Base-by-base conservation (phyloP, 2,797 vertebrate species). In the Manis pentadactyla region DNA sequence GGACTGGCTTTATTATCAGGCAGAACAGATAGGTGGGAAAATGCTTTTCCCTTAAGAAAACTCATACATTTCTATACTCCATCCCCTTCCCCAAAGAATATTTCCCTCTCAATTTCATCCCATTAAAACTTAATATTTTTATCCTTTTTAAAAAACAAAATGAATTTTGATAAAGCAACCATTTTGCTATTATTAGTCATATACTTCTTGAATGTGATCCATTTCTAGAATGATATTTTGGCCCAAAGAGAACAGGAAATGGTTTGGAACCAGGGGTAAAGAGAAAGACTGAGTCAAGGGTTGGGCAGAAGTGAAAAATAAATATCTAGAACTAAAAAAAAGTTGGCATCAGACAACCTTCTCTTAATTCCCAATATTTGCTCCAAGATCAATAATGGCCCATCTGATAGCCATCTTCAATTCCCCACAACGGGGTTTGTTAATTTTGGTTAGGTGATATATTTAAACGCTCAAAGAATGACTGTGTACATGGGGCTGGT, bases 141-240 rank as follows among this genome's bases (percentile, higher is more conserved):
- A 23, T 84, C 1, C 25, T 74, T 75, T 6, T 90, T 84, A 57
- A 87, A 96, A 69, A 27, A 46, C 37, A 90, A 55, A n/a, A 73
- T 59, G 31, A 73, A 18, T 87, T 61, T 74, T 42, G 46, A 29
- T 77, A 85, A 69, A 79, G 17, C 7, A 90, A 53, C 4, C 6
- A 29, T 18, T 87, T 82, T 79, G 7, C 7, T 92, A 1, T 93
- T 59, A 34, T 39, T 61, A 51, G 46, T 63, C 15, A 53, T n/a
- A n/a, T 64, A 51, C 5, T 79, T 37, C 10, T 69, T 78, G 7
- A 87, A 9, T 46, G 39, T 78, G 79, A 55, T 83, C 69, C 29
- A 79, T 63, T 93, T 71, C 53, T 75, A 19, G 17, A 94, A 91
- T 61, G 82, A 31, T 42, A 11, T 69, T 85, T 92, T 92, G 46